Conservation (phyloP, 2,888 invertebrate genomes). For the Perdita meconis region DNA sequence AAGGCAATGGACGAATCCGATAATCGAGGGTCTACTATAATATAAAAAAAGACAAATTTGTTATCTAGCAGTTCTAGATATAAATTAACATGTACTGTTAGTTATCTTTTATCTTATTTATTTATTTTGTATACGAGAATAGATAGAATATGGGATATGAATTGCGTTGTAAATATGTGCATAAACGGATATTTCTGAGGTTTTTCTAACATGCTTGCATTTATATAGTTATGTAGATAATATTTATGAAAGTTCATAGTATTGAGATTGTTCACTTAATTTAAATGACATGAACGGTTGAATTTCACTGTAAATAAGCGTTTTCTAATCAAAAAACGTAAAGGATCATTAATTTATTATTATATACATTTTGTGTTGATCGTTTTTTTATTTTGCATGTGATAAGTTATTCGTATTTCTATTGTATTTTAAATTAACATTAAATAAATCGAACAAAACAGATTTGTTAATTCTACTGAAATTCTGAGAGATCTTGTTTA, state of each 20-base stretch:
- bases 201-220: constrained; percentile 23
- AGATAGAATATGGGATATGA: not conserved
- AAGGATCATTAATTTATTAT: constrained; percentile 10
- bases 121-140: not conserved
- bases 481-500: no score
- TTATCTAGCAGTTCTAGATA: constrained; percentile 25
- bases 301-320: constrained; percentile 19
- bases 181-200: constrained; percentile 10
- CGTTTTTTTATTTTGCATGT: no score
- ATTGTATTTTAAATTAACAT: no score
- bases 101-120: constrained; percentile 7
- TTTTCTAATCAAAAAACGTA: constrained; percentile 6
- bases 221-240: constrained; percentile 8
- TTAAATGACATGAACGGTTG: no score
- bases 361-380: no score
- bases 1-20: no score
- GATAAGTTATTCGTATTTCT: no score
- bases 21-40: no score
- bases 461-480: no score
- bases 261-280: no score
- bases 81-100: constrained; percentile 13
- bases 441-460: no score
- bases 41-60: constrained; percentile 6
- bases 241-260: not conserved
- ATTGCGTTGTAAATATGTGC: constrained; percentile 42